phyloP scores from a whole-genome alignment of 2,113 vertebrate genomes.

The Craseonycteris thonglongyai region DNA sequence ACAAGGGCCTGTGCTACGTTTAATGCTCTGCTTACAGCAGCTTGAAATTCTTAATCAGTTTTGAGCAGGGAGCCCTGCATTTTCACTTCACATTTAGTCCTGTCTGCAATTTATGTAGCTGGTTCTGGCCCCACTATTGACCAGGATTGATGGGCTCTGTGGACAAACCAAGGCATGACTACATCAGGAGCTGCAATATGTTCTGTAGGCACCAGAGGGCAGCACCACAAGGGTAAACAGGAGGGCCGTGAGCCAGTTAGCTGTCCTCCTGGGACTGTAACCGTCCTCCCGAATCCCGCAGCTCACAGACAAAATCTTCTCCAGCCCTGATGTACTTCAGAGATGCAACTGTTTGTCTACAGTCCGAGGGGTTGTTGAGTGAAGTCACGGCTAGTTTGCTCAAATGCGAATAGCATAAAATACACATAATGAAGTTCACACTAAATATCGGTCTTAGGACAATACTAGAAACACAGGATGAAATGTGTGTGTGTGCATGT shows the following conservation, averaged over 20 bases:
- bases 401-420: background rate
- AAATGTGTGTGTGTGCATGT: too few species aligned
- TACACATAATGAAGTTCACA: background rate
- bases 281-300: too few species aligned
- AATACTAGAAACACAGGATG: too few species aligned
- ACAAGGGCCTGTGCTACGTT: background rate
- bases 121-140: background rate
- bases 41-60: background rate
- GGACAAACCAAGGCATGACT: background rate
- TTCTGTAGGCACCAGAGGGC: background rate
- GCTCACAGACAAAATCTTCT: background rate
- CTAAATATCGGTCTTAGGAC: too few species aligned
- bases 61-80: background rate
- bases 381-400: background rate
- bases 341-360: background rate
- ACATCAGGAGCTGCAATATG: background rate
- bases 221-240: background rate
- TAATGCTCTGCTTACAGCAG: background rate
- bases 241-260: fast-evolving
- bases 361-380: too few species aligned
- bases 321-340: background rate
- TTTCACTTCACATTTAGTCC: background rate
- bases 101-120: background rate
- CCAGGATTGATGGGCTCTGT: too few species aligned
- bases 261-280: too few species aligned